Conservation (phyloP, 2,888 invertebrate species). For the Ochropleura leucogaster region DNA sequence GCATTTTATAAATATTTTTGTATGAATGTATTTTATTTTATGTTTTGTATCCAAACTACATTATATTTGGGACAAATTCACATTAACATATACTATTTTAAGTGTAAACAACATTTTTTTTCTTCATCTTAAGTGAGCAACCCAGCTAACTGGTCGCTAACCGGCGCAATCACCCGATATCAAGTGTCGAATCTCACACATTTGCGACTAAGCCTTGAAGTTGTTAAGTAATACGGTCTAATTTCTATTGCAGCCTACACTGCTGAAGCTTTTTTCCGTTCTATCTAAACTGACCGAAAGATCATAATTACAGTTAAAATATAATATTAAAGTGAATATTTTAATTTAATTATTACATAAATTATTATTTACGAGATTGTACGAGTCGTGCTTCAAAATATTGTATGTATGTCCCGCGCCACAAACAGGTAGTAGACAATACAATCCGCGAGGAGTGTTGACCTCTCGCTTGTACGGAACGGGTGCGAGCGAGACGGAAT, state of each 20-base stretch:
- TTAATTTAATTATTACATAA: neutral
- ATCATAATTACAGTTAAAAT: no score
- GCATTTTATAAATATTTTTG: no score
- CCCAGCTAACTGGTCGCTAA: no score
- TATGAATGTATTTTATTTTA: no score
- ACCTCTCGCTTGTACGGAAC: neutral
- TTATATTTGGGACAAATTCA: no score
- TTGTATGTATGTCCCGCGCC: neutral
- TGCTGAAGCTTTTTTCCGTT: neutral
- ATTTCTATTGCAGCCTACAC: neutral
- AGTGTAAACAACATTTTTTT: no score
- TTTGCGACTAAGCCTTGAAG: neutral
- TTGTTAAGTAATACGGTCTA: neutral
- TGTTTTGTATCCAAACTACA: no score
- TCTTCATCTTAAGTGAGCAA: no score
- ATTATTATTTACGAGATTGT: no score
- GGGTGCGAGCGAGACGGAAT: slow-evolving; percentile 21
- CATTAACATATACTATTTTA: no score
- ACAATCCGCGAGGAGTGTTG: slow-evolving; percentile 19
- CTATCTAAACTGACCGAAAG: neutral
- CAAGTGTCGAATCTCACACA: neutral
- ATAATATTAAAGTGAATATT: neutral
- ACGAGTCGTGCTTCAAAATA: no score
- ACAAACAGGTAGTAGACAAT: slow-evolving; percentile 18
- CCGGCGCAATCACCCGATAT: no score